Evolutionary conservation across 2,888 invertebrate genomes (phyloP), one percentile per base, ranked within the genome.

Genomic region (Byasa hedistus): DNA sequence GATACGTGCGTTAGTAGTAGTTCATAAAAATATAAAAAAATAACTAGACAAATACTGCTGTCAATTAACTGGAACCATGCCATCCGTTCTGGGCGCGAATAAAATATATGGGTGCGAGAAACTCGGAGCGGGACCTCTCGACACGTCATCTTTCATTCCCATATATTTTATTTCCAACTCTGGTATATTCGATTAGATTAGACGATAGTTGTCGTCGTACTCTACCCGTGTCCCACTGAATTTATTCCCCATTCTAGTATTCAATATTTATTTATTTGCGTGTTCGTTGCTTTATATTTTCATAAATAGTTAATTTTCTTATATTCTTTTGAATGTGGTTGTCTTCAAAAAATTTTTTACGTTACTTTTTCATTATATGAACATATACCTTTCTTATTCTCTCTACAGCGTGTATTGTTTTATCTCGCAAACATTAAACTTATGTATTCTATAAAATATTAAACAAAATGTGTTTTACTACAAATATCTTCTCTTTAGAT

Each of bases 101-200:
- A 74, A 76, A 74, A 74, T 76, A 74, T 72, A 57, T 52, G 73
- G 71, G 68, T 69, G 58, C 70, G 69, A 71, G 69, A 71, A 69
- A 72, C 71, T 65, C 65, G 70, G 59, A 69, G 69, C 70, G 69
- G 71, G 73, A 76, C 72, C 76, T 76, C 75, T 75, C 73, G 72
- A 76, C 74, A 69, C 70, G 75, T 75, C 76, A 75, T 74, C 73
- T 75, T 75, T 73, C 75, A 76, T 76, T 71, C 73, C 69, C 71
- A 71, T 73, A 73, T 75, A 75, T 74, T 73, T 72, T 71, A 69
- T 68, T 72, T 74, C 67, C 69, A 69, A 73, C 74, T 73, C 72
- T 69, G 69, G 74, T 72, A 69, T 66, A 73, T 75, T 76, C 75
- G 74, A 75, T 75, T 76, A 75, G 70, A 76, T 76, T 72, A 72